Percentiles rank a stretch among this genome's conserved stretches.
These are phyloP conservation scores for Drosophila pallidifrons DNA, from an alignment of 1,140 invertebrate species.

Conservation along the genomic window DNA sequence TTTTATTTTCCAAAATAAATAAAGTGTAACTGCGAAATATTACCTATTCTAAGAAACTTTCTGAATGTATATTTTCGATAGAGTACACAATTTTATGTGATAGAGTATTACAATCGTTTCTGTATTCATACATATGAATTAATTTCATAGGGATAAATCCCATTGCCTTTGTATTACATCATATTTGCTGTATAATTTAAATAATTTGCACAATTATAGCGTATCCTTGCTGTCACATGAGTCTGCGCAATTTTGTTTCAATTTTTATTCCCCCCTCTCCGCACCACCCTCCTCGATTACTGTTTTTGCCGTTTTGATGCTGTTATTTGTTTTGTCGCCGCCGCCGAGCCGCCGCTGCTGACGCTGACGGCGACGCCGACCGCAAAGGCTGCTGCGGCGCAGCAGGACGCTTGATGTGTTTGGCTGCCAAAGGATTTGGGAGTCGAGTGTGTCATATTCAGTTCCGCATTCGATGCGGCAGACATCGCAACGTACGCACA, in stretches of 20 bases:
- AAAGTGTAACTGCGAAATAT: too few species aligned
- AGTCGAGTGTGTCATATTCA: conserved; percentile 70
- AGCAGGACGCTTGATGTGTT: conserved; percentile 22
- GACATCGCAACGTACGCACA: conserved; percentile 56
- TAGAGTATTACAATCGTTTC: too few species aligned
- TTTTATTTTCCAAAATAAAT: too few species aligned
- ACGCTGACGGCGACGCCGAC: conserved; percentile 38
- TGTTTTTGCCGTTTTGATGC: conserved; percentile 67
- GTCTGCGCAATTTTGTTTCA: conserved; percentile 31
- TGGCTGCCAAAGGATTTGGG: conserved; percentile 67
- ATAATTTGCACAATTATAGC: conserved; percentile 27
- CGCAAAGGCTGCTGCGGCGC: conserved; percentile 31
- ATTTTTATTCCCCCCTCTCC: conserved; percentile 32
- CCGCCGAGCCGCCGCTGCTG: conserved; percentile 45
- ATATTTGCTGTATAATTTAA: not conserved
- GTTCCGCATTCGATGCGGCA: conserved; percentile 70
- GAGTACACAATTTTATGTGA: too few species aligned
- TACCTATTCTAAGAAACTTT: too few species aligned
- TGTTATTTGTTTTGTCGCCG: conserved; percentile 81
- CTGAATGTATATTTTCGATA: too few species aligned
- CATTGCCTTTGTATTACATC: not conserved
- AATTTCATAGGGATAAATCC: too few species aligned
- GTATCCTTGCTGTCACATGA: conserved; percentile 35
- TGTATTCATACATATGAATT: too few species aligned
- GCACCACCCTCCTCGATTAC: conserved; percentile 12